Conservation (phyloP, 1,140 invertebrate genomes). For the Triops cancriformis region DNA sequence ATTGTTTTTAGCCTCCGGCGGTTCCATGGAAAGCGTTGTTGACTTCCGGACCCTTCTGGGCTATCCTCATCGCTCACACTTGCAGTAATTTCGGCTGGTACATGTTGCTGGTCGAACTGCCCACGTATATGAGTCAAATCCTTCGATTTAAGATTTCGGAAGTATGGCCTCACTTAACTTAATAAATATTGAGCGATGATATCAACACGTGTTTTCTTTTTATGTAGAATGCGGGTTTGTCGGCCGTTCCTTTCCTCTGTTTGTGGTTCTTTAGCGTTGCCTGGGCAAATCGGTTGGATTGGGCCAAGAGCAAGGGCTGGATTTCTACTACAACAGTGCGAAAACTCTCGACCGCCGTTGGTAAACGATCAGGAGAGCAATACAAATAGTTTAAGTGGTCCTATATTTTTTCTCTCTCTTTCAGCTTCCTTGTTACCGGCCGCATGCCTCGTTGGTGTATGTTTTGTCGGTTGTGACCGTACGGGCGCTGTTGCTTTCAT, state of each 20-base stretch:
- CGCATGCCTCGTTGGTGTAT: slow-evolving; percentile 56
- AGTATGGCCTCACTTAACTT: slow-evolving; percentile 46
- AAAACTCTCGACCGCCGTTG: slow-evolving; percentile 32
- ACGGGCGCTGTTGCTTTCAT: slow-evolving; percentile 37
- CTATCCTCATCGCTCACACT: slow-evolving; percentile 80
- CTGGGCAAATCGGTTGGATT: slow-evolving; percentile 33
- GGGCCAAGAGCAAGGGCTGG: slow-evolving; percentile 30
- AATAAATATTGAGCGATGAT: not conserved
- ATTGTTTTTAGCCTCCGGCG: slow-evolving; percentile 45
- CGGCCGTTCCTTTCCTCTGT: slow-evolving; percentile 34
- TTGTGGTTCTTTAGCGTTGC: slow-evolving; percentile 36
- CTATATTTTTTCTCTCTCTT: slow-evolving; percentile 30
- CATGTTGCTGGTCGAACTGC: slow-evolving; percentile 84
- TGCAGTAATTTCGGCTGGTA: slow-evolving; percentile 92
- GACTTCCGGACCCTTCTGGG: slow-evolving; percentile 77
- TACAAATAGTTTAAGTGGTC: not conserved
- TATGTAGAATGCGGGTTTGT: slow-evolving; percentile 33
- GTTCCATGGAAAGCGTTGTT: slow-evolving; percentile 75
- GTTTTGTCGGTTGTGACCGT: slow-evolving; percentile 57
- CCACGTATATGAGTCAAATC: slow-evolving; percentile 86
- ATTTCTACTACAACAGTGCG: slow-evolving; percentile 33
- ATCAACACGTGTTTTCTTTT: slow-evolving; percentile 4
- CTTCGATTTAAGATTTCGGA: slow-evolving; percentile 77
- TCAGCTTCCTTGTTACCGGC: slow-evolving; percentile 56
- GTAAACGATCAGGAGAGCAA: slow-evolving; percentile 17